Percentiles rank a stretch among this genome's conserved stretches.
Conservation (phyloP, 2,113 vertebrate species). For the Callaeas wilsoni region DNA sequence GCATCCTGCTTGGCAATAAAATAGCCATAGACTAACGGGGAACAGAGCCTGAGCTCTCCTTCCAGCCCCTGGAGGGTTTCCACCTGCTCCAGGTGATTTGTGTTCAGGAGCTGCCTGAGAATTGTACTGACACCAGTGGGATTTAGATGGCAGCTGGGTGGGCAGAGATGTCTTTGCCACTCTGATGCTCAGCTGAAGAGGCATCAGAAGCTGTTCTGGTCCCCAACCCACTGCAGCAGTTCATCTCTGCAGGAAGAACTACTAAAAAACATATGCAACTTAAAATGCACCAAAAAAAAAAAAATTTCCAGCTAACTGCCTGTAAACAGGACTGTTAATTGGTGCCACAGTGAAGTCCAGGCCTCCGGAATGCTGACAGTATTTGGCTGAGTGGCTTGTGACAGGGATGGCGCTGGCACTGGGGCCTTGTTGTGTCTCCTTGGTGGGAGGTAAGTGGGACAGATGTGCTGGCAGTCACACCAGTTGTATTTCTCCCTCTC, state of each 20-base stretch:
- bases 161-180: neutral
- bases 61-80: neutral
- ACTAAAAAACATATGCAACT: neutral
- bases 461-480: slow-evolving; percentile 26
- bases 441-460: slow-evolving; percentile 26
- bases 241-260: neutral
- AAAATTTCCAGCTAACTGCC: neutral
- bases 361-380: slow-evolving; percentile 1
- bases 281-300: neutral
- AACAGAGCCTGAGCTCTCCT: neutral
- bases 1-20: neutral
- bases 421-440: neutral
- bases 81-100: neutral
- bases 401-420: neutral
- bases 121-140: rapidly evolving
- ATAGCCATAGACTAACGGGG: too few relatives aligned
- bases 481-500: neutral
- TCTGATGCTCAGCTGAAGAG: neutral
- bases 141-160: neutral
- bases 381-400: slow-evolving; percentile 51
- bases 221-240: neutral
- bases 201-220: neutral
- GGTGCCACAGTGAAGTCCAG: slow-evolving; percentile 36
- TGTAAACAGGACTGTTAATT: slow-evolving; percentile 10
- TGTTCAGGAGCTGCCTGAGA: neutral